Evolutionary conservation across 1,140 invertebrate genomes (phyloP).

Genomic region (Phenacoccus solenopsis): DNA sequence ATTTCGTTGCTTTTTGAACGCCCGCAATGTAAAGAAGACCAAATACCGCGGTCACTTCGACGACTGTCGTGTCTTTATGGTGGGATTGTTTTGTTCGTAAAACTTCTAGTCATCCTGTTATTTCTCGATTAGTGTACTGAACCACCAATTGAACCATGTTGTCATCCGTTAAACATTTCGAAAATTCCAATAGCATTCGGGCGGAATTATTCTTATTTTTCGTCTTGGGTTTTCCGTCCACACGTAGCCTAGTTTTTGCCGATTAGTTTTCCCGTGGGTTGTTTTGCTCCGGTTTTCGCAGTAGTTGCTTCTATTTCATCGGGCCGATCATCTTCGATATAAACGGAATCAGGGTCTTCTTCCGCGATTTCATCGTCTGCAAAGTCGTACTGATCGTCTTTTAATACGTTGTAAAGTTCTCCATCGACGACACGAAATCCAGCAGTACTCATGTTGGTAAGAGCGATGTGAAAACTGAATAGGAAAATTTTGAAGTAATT

Average conservation of each 20-base stretch:
- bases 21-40: slow-evolving; percentile 26
- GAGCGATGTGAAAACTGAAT: no score
- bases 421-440: no score
- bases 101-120: slow-evolving; percentile 12
- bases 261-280: background rate
- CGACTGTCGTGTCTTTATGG: no score
- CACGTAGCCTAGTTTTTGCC: background rate
- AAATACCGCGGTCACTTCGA: slow-evolving; percentile 26
- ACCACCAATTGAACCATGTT: slow-evolving; percentile 19
- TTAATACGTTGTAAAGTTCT: background rate
- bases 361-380: background rate
- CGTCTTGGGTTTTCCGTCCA: background rate
- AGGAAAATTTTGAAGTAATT: no score
- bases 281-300: background rate
- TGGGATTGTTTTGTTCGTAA: no score
- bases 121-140: slow-evolving; percentile 23
- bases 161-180: background rate
- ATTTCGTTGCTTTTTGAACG: slow-evolving; percentile 28
- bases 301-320: background rate
- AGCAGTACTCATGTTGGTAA: no score
- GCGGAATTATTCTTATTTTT: background rate
- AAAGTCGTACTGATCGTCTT: background rate
- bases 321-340: background rate
- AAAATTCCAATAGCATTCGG: background rate
- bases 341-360: slow-evolving; percentile 1